Conservation (phyloP, 2,797 vertebrate genomes). For the Hydrocynus forskahlii region DNA sequence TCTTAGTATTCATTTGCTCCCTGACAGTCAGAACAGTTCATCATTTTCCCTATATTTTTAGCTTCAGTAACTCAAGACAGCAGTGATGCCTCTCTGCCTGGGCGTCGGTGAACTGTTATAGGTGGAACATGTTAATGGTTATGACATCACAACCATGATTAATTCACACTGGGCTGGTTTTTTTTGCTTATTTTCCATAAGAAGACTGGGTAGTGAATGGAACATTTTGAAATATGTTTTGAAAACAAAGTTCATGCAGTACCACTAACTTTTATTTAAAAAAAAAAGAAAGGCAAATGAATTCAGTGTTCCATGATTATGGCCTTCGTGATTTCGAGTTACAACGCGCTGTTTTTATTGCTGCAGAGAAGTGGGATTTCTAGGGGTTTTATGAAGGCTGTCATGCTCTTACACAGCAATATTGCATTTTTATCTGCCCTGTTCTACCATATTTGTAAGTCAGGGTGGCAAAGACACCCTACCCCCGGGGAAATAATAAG, state of each 20-base stretch:
- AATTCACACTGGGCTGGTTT: not conserved
- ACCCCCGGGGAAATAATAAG: not conserved
- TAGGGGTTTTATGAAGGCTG: not conserved
- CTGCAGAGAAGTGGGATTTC: not conserved
- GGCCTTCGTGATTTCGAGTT: not conserved
- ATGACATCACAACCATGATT: not conserved
- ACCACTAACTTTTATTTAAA: too few relatives aligned
- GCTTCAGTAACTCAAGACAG: too few relatives aligned
- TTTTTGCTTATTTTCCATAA: not conserved
- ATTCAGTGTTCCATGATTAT: too few relatives aligned
- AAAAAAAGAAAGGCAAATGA: too few relatives aligned
- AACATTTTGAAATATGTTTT: not conserved
- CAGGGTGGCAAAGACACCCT: not conserved
- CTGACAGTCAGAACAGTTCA: too few relatives aligned
- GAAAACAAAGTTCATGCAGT: too few relatives aligned
- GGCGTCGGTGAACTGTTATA: too few relatives aligned
- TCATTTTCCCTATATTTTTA: too few relatives aligned
- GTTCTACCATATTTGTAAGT: constrained; percentile 7
- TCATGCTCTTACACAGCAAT: not conserved
- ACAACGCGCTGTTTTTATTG: not conserved
- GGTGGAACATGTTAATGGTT: not conserved
- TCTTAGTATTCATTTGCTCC: too few relatives aligned
- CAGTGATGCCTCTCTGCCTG: too few relatives aligned
- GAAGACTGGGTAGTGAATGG: not conserved
- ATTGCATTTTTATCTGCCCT: not conserved